phyloP scores from a whole-genome alignment of 2,113 vertebrate species.

The Collichthys lucidus region DNA sequence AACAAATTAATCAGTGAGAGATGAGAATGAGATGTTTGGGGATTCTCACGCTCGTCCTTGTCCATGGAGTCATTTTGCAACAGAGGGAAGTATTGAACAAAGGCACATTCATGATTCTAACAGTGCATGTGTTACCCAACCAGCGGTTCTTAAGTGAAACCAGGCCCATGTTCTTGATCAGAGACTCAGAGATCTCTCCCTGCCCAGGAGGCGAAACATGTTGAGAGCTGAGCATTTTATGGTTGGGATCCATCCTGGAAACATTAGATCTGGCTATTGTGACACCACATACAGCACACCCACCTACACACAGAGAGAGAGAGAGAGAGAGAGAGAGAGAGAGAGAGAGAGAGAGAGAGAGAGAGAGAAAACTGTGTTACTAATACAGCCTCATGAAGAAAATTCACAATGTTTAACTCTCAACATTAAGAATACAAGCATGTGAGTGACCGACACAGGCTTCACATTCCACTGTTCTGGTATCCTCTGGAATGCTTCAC shows the following conservation, averaged over 20 bases:
- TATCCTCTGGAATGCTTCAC: constrained; percentile 7
- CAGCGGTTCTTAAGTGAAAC: constrained; percentile 73
- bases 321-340: background rate
- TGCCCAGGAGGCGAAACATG: constrained; percentile 66
- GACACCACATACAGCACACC: constrained; percentile 55
- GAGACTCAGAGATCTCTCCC: constrained; percentile 56
- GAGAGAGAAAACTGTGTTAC: constrained; percentile 17
- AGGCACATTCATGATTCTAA: constrained; percentile 72
- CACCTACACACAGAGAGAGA: constrained; percentile 45
- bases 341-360: constrained; percentile 4
- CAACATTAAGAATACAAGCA: constrained; percentile 40
- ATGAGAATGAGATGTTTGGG: constrained; percentile 19
- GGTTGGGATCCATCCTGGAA: constrained; percentile 72
- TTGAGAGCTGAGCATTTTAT: constrained; percentile 61
- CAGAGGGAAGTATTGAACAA: constrained; percentile 63
- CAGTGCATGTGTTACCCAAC: constrained; percentile 74
- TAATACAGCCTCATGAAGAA: constrained; percentile 3
- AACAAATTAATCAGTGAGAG: constrained; percentile 39
- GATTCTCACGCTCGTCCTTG: constrained; percentile 58
- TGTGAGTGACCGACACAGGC: constrained; percentile 2
- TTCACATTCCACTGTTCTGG: constrained; percentile 14
- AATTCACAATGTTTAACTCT: background rate
- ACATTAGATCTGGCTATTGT: constrained; percentile 64
- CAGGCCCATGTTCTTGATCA: constrained; percentile 66
- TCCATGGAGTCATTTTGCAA: constrained; percentile 53